phyloP scores from a whole-genome alignment of 1,140 invertebrate genomes.

The Mizuhopecten yessoensis region DNA sequence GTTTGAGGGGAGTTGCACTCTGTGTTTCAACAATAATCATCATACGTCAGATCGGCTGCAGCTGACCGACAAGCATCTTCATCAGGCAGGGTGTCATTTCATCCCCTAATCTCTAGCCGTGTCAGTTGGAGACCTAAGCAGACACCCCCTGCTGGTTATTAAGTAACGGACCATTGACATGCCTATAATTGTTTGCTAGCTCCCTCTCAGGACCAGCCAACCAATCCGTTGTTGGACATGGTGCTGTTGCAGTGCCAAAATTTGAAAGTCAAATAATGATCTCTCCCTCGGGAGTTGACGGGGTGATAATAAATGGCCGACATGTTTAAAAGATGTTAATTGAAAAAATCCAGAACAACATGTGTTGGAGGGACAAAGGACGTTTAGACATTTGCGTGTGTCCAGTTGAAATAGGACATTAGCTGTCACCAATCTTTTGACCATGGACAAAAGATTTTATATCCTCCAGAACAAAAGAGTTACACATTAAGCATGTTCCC shows the following conservation, averaged over 20 bases:
- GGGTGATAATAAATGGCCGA: not conserved
- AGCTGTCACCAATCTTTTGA: not conserved
- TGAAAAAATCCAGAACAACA: conserved; percentile 39
- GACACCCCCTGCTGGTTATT: too few relatives aligned
- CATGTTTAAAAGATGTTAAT: not conserved
- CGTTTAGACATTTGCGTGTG: not conserved
- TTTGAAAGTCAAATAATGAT: not conserved
- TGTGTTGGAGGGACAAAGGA: not conserved
- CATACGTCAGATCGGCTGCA: too few relatives aligned
- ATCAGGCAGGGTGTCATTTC: too few relatives aligned
- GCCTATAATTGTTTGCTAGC: not conserved
- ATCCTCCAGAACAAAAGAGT: not conserved
- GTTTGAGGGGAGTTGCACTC: too few relatives aligned
- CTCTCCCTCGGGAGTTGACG: conserved; percentile 7
- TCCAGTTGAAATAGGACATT: not conserved
- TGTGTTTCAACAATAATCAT: too few relatives aligned
- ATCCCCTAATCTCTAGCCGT: too few relatives aligned
- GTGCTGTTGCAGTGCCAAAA: not conserved
- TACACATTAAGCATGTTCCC: not conserved
- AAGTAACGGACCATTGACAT: not conserved
- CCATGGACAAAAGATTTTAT: not conserved
- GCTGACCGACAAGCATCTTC: too few relatives aligned
- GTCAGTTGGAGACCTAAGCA: too few relatives aligned
- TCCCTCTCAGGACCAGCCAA: not conserved
- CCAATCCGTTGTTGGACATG: not conserved